Base-by-base conservation (phyloP, 2,888 invertebrate species). In the Desoria tigrina region DNA sequence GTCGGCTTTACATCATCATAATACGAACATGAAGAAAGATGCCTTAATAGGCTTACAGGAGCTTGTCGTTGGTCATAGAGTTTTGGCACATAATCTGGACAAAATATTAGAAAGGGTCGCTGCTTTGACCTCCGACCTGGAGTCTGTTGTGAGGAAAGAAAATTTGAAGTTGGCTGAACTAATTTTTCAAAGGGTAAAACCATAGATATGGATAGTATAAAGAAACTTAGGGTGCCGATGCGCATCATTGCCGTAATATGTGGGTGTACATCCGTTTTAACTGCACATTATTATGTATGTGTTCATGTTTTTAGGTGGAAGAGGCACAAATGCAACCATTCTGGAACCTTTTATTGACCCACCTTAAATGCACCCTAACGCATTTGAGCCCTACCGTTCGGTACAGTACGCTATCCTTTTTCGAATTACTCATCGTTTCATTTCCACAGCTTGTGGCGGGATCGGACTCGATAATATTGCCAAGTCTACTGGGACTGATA, bases 281-380 rank as follows among this genome's bases (percentile, higher is more conserved):
- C 6, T 32, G 4, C 11, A 11, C 11, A 32, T 7, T 32, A 32
- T 32, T 32, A 7, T 32, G 32, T 4, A 32, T 32, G 11, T 7
- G 4, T 32, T 4, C 32, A 11, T 32, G 32, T n/a, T n/a, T n/a
- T n/a, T 72, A 83, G 82, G 79, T 83, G 57, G 78, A 82, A 6
- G 78, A 78, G 9, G 79, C 83, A 11, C 86, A 86, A 74, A 79
- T 89, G 16, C 79, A 83, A 45, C 91, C 93, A 11, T 92, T 91
- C 79, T 90, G 89, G 78, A 86, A 88, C 68, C 83, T 90, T 6
- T 81, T 94, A 66, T 86, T 88, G 23, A 89, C 90, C 1, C 90
- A 92, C 79, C 80, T 94, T 54, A 85, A 88, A 60, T 94, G 94
- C 82, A 90, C 92, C 0, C 92, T 95, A 91, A 94, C 93, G 0